Conservation (phyloP, 2,888 invertebrate species). For the Saturnia pavonia region DNA sequence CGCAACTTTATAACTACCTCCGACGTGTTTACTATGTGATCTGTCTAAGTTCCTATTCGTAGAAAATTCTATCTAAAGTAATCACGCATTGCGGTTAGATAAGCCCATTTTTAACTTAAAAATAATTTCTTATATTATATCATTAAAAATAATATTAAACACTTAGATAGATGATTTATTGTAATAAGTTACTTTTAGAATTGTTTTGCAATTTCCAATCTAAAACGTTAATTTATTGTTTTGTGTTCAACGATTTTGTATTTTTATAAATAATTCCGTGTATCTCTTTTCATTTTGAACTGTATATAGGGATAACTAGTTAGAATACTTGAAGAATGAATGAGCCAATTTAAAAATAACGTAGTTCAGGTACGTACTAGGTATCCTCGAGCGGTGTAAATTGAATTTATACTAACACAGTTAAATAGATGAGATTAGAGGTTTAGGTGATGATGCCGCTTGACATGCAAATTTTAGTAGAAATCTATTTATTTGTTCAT, state of each 20-base stretch:
- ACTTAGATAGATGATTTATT: no score
- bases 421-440: not conserved
- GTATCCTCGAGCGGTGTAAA: not conserved
- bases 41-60: no score
- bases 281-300: not conserved
- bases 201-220: not conserved
- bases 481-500: not conserved
- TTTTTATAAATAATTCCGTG: not conserved
- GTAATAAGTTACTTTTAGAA: not conserved
- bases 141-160: no score
- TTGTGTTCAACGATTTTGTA: no score
- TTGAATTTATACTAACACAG: not conserved
- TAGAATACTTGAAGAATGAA: not conserved
- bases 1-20: no score
- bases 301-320: not conserved
- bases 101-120: no score
- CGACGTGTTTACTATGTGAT: no score
- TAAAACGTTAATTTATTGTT: not conserved
- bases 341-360: not conserved
- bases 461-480: not conserved
- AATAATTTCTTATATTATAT: no score
- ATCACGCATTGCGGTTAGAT: no score
- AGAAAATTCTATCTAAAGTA: no score
- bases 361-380: not conserved
- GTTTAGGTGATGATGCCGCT: not conserved